Conservation (phyloP, 2,888 invertebrate genomes). For the Lysandra coridon region DNA sequence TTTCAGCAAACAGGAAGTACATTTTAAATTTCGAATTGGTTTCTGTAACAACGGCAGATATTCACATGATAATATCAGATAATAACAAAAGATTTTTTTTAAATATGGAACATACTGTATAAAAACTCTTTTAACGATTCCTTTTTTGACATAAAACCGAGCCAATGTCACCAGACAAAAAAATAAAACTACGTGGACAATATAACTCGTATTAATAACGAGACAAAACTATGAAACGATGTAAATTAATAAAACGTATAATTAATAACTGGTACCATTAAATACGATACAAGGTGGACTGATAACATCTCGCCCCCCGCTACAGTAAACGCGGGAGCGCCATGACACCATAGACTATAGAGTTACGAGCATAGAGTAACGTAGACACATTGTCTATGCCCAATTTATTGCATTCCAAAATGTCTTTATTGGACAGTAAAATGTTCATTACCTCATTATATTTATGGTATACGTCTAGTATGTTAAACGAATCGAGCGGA, state of each 20-base stretch:
- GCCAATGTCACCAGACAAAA: neutral
- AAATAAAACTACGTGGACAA: neutral
- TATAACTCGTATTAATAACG: neutral
- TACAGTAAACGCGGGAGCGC: neutral
- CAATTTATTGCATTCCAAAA: constrained; percentile 12
- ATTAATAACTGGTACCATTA: constrained; percentile 6
- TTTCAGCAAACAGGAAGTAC: neutral
- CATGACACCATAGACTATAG: constrained; percentile 18
- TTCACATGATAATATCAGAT: no score
- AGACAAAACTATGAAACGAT: constrained; percentile 6
- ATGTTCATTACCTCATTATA: neutral
- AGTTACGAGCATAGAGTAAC: neutral
- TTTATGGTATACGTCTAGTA: neutral
- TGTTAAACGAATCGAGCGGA: neutral
- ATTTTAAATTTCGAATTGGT: no score
- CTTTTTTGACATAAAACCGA: neutral
- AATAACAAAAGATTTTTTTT: no score
- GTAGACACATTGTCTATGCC: constrained; percentile 18
- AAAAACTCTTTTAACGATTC: neutral
- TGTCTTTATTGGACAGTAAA: constrained; percentile 3
- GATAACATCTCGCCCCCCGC: constrained; percentile 19
- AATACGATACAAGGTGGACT: constrained; percentile 12
- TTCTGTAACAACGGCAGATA: no score
- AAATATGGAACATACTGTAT: no score
- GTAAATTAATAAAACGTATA: constrained; percentile 9